Evolutionary conservation across 2,888 invertebrate genomes (phyloP), one percentile per base, ranked within the genome.

Genomic region (Enoplolaimus lenunculus): DNA sequence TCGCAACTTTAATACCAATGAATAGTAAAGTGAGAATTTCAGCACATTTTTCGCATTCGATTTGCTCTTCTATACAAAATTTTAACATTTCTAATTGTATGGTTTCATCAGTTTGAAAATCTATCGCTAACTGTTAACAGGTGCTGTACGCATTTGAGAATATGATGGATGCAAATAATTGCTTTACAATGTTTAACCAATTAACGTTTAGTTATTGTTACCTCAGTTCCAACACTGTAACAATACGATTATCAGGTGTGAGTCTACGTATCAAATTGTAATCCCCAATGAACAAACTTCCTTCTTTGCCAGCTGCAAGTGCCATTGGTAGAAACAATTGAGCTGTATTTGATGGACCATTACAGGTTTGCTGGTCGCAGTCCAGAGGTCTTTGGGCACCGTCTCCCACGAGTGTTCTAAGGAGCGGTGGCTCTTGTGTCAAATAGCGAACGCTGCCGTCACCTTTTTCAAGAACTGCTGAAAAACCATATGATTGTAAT

Each of bases 361-460:
- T 81, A 72, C 78, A 64, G 75, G 76, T 21, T 80, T 73, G 71
- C 64, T 80, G 73, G n/a, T 90, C 88, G 81, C 82, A 82, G 74
- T 91, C 88, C 45, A 93, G 83, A 0, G 90, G 89, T 45, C 95
- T 85, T 79, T 92, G 91, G 75, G 90, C 88, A 0, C 91, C 92
- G 79, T 91, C 91, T 13, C 93, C 93, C 88, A 93, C 89, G 0
- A 90, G 87, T 1, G 93, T 92, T 66, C 91, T 85, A 74, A 94
- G 90, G 21, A 93, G 89, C 62, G 91, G 86, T 0, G 93, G 93
- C 78, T 92, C 90, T 80, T 93, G 76, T 90, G 85, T 64, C 82
- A 97, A 87, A 82, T 95, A 93, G 45, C 95, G 85, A 62, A 93
- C 89, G 1, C 92, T 90, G 70, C 98, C 97, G 80, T 95, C 93